A percentile compares a stretch with the other conserved stretches of the same genome.
Evolutionary conservation across 1,140 invertebrate species (phyloP).

Genomic region (Rhizoglyphus robini): DNA sequence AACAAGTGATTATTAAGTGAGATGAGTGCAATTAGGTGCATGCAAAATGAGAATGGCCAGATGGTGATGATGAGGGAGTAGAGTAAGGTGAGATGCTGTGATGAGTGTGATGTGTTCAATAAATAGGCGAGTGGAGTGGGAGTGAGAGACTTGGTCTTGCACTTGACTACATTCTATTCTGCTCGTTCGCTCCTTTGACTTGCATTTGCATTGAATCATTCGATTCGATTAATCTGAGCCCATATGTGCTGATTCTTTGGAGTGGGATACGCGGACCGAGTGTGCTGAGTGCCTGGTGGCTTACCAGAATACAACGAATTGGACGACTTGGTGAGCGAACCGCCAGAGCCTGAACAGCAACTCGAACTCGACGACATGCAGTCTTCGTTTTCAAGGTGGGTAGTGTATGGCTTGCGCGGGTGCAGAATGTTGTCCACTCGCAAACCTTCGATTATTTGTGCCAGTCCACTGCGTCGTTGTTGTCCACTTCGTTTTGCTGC

Average conservation of each 20-base stretch:
- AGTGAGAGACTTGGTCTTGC: too few species aligned
- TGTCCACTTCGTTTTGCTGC: background rate
- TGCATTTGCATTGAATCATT: too few species aligned
- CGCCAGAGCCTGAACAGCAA: background rate
- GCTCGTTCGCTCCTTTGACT: too few species aligned
- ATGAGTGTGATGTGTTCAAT: too few species aligned
- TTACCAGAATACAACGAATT: background rate
- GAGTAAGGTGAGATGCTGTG: too few species aligned
- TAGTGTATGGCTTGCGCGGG: background rate
- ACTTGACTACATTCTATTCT: too few species aligned
- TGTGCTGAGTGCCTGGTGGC: background rate
- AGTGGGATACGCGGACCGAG: background rate
- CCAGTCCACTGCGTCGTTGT: background rate
- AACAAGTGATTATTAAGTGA: too few species aligned
- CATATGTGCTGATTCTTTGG: background rate
- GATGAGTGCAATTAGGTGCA: too few species aligned
- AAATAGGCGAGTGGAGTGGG: too few species aligned
- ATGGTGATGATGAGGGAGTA: too few species aligned
- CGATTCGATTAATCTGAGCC: slow-evolving; percentile 14
- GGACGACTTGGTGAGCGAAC: background rate
- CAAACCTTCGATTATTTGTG: background rate
- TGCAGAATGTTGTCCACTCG: background rate
- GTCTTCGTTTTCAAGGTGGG: slow-evolving; percentile 4
- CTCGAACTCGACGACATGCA: background rate
- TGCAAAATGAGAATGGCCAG: too few species aligned